Percentiles rank a stretch among this genome's conserved stretches.
Conservation (phyloP, 2,113 vertebrate genomes). For the Neotoma lepida region DNA sequence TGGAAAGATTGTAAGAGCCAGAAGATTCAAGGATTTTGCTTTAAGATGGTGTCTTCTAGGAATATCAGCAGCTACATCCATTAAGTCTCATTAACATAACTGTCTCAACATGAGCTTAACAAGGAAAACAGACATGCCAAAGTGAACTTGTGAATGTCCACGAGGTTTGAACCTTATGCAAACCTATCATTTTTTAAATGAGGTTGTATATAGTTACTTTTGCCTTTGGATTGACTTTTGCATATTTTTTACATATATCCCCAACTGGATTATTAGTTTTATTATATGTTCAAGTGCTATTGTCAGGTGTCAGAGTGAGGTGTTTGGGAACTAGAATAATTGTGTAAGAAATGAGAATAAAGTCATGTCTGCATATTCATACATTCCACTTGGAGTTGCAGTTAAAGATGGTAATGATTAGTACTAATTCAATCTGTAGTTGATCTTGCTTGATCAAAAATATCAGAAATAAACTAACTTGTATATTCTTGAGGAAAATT, state of each 20-base stretch:
- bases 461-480: neutral
- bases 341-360: neutral
- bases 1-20: neutral
- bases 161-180: neutral
- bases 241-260: neutral
- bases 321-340: conserved; percentile 35
- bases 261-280: neutral
- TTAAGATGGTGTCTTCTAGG: neutral
- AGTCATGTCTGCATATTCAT: conserved; percentile 24
- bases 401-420: conserved; percentile 19
- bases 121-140: neutral
- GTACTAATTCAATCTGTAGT: neutral
- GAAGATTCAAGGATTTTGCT: neutral
- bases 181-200: neutral
- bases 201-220: neutral
- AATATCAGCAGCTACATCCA: neutral
- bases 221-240: neutral
- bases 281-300: neutral
- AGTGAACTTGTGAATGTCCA: neutral
- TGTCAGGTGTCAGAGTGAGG: neutral
- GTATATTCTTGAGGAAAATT: neutral
- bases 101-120: neutral
- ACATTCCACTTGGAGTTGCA: neutral
- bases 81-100: neutral
- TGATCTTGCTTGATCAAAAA: conserved; percentile 20